phyloP scores from a whole-genome alignment of 2,113 vertebrate species.

The Phodopus roborovskii region DNA sequence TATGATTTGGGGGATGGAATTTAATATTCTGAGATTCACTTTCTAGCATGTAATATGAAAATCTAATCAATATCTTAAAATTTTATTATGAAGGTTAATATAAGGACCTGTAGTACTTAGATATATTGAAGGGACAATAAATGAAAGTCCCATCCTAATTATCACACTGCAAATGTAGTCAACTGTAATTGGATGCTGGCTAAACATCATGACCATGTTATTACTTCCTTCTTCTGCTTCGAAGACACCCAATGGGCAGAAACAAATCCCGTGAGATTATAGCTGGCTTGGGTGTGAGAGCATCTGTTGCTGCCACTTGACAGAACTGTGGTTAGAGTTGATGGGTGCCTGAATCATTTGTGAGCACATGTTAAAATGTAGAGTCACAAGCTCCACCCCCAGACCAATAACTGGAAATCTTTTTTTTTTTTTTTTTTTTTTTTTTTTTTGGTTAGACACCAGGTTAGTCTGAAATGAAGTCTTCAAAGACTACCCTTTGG shows the following conservation, averaged over 20 bases:
- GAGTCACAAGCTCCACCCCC: background rate
- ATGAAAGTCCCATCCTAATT: background rate
- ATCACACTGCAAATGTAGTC: background rate
- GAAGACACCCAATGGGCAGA: background rate
- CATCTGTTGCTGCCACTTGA: background rate
- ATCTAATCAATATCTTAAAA: background rate
- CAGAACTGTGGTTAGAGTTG: background rate
- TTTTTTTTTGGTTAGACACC: background rate
- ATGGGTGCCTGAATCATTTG: background rate
- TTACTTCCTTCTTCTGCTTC: background rate
- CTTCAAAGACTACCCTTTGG: background rate
- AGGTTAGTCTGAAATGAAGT: background rate
- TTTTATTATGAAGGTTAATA: background rate
- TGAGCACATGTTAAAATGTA: background rate
- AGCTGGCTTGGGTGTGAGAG: background rate
- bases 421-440: too few relatives aligned
- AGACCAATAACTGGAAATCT: too few relatives aligned
- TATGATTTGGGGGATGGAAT: background rate
- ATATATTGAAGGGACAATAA: background rate
- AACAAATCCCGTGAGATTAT: background rate
- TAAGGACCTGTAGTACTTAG: background rate
- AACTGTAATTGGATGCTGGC: background rate
- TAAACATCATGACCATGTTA: background rate
- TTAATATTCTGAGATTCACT: background rate
- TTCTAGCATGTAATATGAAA: background rate